phyloP scores from a whole-genome alignment of 2,888 invertebrate species.

The Morinoia aosen region DNA sequence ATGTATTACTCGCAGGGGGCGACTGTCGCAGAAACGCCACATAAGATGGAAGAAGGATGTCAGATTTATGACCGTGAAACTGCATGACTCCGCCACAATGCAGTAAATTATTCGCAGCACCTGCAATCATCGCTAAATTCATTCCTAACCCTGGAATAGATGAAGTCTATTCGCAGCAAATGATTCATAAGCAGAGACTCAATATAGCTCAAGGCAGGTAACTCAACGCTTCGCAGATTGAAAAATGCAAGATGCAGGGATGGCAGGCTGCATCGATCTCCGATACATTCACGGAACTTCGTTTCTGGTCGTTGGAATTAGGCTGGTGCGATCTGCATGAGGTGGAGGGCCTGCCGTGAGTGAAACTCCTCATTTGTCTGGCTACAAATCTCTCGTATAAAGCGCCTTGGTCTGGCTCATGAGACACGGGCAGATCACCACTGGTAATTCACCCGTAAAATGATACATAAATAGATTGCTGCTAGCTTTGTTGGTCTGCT shows the following conservation, averaged over 20 bases:
- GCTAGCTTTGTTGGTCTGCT: no score
- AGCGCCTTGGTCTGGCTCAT: no score
- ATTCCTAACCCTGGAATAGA: background rate
- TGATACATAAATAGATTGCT: no score
- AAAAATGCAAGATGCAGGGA: constrained; percentile 18
- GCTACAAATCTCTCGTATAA: no score
- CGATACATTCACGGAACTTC: background rate
- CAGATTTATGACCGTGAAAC: background rate
- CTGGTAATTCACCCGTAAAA: no score
- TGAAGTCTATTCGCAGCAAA: background rate
- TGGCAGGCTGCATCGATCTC: background rate
- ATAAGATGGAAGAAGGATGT: background rate
- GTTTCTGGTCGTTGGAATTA: background rate
- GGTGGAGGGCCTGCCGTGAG: no score
- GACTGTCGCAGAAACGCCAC: background rate
- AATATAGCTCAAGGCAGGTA: background rate
- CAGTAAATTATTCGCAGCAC: background rate
- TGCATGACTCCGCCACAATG: background rate
- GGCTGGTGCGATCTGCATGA: background rate
- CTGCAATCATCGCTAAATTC: background rate
- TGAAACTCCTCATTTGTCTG: no score
- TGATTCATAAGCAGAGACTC: background rate
- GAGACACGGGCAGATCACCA: no score
- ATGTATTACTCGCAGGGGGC: background rate
- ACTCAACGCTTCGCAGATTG: constrained; percentile 6